These are phyloP conservation scores for Eulemur coronatus DNA, from an alignment of 2,797 vertebrate genomes.

Conservation along the genomic window DNA sequence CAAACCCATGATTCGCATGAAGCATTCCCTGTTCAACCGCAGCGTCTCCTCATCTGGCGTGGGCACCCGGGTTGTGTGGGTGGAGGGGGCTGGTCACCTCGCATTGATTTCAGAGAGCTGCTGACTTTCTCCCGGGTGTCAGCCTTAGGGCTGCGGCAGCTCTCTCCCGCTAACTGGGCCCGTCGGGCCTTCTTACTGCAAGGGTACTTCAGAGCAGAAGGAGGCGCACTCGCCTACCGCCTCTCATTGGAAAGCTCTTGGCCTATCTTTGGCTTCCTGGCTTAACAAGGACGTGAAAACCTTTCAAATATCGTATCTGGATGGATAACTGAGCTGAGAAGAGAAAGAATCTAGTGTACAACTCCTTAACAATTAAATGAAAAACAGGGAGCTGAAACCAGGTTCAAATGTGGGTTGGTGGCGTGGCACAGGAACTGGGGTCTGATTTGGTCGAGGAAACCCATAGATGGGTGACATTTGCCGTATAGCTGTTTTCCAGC, in stretches of 20 bases:
- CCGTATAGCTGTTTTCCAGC: rapidly evolving
- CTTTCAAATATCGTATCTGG: not conserved
- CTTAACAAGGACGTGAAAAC: not conserved
- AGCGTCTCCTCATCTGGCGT: not conserved
- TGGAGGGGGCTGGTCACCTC: not conserved
- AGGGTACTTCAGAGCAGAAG: not conserved
- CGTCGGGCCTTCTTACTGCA: not conserved
- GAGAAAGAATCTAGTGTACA: not conserved
- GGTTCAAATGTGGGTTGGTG: not conserved
- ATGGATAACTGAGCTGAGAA: not conserved
- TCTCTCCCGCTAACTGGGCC: not conserved
- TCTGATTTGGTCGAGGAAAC: rapidly evolving
- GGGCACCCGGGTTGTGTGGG: rapidly evolving
- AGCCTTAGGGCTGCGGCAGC: not conserved
- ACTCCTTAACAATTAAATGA: not conserved
- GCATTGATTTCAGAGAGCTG: conserved; percentile 39
- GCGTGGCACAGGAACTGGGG: rapidly evolving
- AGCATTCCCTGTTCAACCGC: not conserved
- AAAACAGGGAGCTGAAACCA: not conserved
- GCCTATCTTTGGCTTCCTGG: not conserved
- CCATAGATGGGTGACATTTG: rapidly evolving
- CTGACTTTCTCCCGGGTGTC: not conserved
- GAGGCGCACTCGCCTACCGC: not conserved
- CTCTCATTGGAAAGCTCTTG: not conserved
- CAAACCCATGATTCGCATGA: not conserved